phyloP scores from a whole-genome alignment of 2,113 vertebrate genomes.

The Chauna torquata region DNA sequence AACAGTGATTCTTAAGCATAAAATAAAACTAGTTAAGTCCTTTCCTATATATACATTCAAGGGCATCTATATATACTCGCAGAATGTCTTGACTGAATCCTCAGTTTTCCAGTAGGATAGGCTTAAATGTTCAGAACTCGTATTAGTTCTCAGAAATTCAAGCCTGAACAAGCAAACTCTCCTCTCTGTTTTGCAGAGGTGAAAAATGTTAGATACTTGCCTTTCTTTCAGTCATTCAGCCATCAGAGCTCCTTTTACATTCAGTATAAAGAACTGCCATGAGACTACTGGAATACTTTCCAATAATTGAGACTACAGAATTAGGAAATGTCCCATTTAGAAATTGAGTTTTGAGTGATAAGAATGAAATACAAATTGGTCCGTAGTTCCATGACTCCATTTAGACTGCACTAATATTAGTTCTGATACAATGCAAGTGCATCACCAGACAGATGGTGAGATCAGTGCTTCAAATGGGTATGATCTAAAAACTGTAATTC shows the following conservation, averaged over 20 bases:
- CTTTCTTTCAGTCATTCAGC: not conserved
- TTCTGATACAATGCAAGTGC: not conserved
- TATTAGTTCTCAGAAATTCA: not conserved
- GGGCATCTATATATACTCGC: not conserved
- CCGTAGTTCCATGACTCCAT: not conserved
- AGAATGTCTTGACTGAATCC: not conserved
- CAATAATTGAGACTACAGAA: not conserved
- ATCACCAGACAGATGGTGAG: not conserved
- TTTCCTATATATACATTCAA: not conserved
- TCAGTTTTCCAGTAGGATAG: not conserved
- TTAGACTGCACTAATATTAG: not conserved
- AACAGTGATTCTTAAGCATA: not conserved
- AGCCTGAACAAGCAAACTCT: not conserved
- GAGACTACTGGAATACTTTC: not conserved
- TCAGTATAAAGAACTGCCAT: not conserved
- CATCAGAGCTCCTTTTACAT: not conserved
- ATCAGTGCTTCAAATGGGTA: not conserved
- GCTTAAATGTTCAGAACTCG: not conserved
- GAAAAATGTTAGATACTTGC: not conserved
- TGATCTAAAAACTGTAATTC: not conserved
- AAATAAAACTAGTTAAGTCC: not conserved
- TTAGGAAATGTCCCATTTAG: constrained; percentile 24
- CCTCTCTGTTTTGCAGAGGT: not conserved
- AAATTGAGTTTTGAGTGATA: constrained; percentile 28
- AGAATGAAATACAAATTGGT: not conserved